Evolutionary conservation across 1,140 invertebrate genomes (phyloP).

Genomic region (Andricus grossulariae): DNA sequence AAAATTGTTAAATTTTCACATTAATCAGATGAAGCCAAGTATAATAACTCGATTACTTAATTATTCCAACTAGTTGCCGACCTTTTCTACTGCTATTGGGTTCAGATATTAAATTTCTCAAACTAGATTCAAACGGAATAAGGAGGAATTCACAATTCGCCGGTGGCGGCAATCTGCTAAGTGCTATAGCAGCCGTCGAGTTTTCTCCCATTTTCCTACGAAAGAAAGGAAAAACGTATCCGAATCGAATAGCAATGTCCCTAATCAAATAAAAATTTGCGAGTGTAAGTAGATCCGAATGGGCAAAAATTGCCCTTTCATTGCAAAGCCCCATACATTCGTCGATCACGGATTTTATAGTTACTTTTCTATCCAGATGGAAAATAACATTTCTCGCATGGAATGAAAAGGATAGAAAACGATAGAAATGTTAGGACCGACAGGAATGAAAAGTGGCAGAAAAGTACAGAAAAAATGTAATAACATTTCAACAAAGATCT

Average conservation of each 20-base stretch:
- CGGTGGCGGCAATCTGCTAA: conserved; percentile 48
- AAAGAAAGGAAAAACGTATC: conserved; percentile 26
- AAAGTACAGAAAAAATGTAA: too few relatives aligned
- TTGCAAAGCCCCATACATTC: not conserved
- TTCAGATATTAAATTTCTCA: conserved; percentile 59
- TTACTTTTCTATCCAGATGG: not conserved
- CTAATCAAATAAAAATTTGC: conserved; percentile 50
- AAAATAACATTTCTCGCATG: too few relatives aligned
- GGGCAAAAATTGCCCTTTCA: not conserved
- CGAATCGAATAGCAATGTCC: conserved; percentile 27
- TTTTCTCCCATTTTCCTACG: not conserved
- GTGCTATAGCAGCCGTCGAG: conserved; percentile 35
- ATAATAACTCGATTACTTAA: conserved; percentile 59
- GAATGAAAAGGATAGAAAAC: too few relatives aligned
- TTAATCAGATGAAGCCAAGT: conserved; percentile 41
- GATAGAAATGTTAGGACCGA: too few relatives aligned
- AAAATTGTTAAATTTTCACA: conserved; percentile 38
- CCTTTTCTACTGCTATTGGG: conserved; percentile 43
- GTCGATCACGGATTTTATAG: not conserved
- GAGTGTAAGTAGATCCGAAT: conserved; percentile 27
- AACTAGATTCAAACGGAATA: conserved; percentile 51
- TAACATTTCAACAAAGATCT: too few relatives aligned
- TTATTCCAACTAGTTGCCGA: conserved; percentile 53
- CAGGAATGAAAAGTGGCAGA: too few relatives aligned
- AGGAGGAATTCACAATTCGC: conserved; percentile 19